A percentile compares a stretch with the other conserved stretches of the same genome.
These are phyloP conservation scores for Aspidiotus destructor DNA, from an alignment of 2,888 invertebrate genomes.

Conservation along the genomic window DNA sequence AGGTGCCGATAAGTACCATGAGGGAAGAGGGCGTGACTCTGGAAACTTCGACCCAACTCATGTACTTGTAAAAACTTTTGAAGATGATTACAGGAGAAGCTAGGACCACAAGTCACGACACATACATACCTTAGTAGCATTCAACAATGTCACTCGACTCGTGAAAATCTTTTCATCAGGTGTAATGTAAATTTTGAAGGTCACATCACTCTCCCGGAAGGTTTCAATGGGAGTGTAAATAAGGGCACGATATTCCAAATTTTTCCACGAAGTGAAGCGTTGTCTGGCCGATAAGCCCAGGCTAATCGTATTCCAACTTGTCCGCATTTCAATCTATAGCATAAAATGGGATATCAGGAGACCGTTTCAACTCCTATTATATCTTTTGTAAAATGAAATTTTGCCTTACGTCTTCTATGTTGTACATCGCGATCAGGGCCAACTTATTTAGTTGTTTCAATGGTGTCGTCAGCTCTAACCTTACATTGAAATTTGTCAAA, in stretches of 20 bases:
- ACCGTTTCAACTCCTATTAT: too few species aligned
- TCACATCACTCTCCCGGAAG: conserved; percentile 65
- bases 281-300: conserved; percentile 70
- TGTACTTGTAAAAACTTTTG: too few species aligned
- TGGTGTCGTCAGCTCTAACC: conserved; percentile 62
- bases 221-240: conserved; percentile 68
- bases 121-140: conserved; percentile 28
- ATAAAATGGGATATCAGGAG: neutral
- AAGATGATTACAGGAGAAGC: too few species aligned
- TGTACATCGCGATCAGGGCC: conserved; percentile 58
- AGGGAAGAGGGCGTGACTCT: too few species aligned
- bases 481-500: conserved; percentile 58
- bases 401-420: conserved; percentile 51
- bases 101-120: too few species aligned
- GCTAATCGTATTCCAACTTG: conserved; percentile 61
- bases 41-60: too few species aligned
- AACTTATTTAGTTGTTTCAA: conserved; percentile 59
- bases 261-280: conserved; percentile 56
- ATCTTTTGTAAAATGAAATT: conserved; percentile 18
- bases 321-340: neutral
- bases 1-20: too few species aligned
- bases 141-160: conserved; percentile 57
- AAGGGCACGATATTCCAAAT: conserved; percentile 69
- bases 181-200: conserved; percentile 54
- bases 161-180: conserved; percentile 57